Conservation (phyloP, 2,888 invertebrate species). For the Campopleginae sp. region DNA sequence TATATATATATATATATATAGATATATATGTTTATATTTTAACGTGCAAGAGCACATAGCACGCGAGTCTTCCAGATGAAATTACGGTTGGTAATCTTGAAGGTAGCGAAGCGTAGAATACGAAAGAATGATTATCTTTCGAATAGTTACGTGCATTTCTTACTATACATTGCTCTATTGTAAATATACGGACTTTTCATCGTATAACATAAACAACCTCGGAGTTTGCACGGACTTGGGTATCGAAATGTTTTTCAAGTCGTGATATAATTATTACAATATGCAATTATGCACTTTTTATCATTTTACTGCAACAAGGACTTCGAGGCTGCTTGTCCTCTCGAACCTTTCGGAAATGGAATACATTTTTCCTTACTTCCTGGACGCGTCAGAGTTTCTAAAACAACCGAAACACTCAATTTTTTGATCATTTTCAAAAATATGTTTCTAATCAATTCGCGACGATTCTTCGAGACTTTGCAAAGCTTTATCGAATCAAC, state of each 20-base stretch:
- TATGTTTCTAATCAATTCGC: not conserved
- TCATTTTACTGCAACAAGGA: not conserved
- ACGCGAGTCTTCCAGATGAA: constrained; percentile 13
- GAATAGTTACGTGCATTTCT: constrained; percentile 3
- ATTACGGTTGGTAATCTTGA: constrained; percentile 20
- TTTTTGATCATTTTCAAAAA: not conserved
- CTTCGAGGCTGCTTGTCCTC: not conserved
- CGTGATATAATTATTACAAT: not conserved
- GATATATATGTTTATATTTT: not conserved
- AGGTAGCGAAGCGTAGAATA: constrained; percentile 26
- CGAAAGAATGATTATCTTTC: constrained; percentile 26
- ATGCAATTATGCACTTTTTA: not conserved
- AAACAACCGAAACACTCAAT: not conserved
- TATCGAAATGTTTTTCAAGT: not conserved
- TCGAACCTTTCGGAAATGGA: not conserved
- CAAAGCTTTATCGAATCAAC: not conserved
- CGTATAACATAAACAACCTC: not conserved
- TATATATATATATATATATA: not conserved
- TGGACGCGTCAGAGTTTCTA: not conserved
- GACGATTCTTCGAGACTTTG: not conserved
- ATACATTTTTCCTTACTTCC: too few relatives aligned
- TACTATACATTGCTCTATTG: constrained; percentile 12
- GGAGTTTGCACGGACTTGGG: not conserved
- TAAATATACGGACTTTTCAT: constrained; percentile 15
- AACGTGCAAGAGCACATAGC: constrained; percentile 2